Conservation (phyloP, 64 coral and sea anemone genomes). For the Actinia equina region DNA sequence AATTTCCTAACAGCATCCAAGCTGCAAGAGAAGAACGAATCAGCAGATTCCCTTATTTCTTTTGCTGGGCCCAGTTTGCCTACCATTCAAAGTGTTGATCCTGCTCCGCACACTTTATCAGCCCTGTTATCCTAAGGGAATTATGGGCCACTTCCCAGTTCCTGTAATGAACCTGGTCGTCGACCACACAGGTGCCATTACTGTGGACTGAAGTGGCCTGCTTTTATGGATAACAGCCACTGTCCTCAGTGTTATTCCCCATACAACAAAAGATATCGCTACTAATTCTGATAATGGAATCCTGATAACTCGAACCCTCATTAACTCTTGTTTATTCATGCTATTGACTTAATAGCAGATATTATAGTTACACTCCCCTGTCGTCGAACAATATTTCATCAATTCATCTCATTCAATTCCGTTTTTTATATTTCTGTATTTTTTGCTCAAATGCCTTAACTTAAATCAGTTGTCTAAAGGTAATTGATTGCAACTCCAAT, state of each 20-base stretch:
- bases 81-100: too few relatives aligned
- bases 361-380: too few relatives aligned
- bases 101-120: neutral
- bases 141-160: neutral
- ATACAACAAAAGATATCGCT: neutral
- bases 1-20: neutral
- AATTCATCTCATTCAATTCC: too few relatives aligned
- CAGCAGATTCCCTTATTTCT: neutral
- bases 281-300: too few relatives aligned
- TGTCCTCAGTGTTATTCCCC: neutral
- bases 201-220: slow-evolving; percentile 23
- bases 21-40: neutral
- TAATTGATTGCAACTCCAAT: too few relatives aligned
- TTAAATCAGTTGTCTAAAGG: too few relatives aligned
- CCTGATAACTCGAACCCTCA: too few relatives aligned
- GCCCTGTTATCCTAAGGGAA: neutral
- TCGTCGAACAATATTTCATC: too few relatives aligned
- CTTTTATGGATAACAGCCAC: neutral
- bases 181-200: neutral
- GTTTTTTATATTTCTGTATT: too few relatives aligned
- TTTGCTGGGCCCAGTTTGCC: neutral
- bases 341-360: too few relatives aligned
- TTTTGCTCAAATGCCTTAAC: too few relatives aligned
- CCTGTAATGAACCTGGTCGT: neutral
- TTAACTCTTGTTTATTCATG: too few relatives aligned